phyloP scores from a whole-genome alignment of 2,888 invertebrate genomes.

The Lithodes maja region DNA sequence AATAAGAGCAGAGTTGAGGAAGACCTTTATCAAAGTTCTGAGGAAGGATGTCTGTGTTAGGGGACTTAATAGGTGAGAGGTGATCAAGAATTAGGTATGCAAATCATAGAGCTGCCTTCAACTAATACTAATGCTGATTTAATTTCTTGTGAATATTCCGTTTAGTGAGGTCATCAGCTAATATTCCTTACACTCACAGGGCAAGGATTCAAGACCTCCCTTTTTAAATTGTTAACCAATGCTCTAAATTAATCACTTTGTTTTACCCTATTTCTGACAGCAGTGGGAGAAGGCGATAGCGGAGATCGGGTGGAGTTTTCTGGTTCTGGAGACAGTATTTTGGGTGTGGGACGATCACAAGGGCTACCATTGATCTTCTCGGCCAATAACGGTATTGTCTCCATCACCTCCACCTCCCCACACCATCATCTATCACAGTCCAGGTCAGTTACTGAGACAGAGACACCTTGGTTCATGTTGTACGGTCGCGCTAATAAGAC shows the following conservation, averaged over 20 bases:
- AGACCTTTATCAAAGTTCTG: no score
- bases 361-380: constrained; percentile 68
- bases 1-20: no score
- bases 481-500: no score
- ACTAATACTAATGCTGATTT: not conserved
- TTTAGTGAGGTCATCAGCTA: not conserved
- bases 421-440: constrained; percentile 52
- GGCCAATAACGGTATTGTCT: constrained; percentile 67
- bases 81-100: no score
- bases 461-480: no score
- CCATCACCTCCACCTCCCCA: constrained; percentile 51
- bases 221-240: no score
- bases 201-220: not conserved
- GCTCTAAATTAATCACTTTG: no score
- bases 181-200: not conserved
- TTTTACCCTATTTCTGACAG: constrained; percentile 7
- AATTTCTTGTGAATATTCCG: not conserved
- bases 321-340: constrained; percentile 66
- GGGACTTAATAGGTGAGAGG: no score
- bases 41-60: no score
- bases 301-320: constrained; percentile 66
- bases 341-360: constrained; percentile 61
- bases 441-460: constrained; percentile 19
- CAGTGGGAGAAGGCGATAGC: constrained; percentile 62
- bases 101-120: no score